These are phyloP conservation scores for Monoplex corrugatus DNA, from an alignment of 2,888 invertebrate genomes.

Conservation along the genomic window DNA sequence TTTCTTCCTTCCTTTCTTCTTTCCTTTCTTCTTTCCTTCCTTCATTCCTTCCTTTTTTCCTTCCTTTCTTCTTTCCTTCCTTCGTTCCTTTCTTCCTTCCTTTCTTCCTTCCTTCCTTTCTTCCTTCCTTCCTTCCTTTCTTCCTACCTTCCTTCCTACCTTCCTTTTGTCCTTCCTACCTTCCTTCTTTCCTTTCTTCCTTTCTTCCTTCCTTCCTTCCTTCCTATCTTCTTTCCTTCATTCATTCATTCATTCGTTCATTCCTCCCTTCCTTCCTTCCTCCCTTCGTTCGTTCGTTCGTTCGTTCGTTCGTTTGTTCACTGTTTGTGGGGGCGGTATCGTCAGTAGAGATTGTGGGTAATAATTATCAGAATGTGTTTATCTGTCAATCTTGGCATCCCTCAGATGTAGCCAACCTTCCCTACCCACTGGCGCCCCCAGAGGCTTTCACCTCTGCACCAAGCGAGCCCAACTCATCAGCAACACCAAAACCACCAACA, in stretches of 20 bases:
- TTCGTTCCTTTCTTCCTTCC: neutral
- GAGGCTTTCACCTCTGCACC: neutral
- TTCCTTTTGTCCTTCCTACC: neutral
- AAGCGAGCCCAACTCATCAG: neutral
- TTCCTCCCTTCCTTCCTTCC: no score
- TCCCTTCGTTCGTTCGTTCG: no score
- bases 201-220: neutral
- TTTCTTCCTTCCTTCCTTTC: constrained; percentile 7
- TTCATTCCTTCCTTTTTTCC: neutral
- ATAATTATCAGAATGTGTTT: no score
- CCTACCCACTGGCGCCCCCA: neutral
- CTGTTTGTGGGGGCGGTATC: no score
- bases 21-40: no score
- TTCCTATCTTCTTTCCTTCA: neutral
- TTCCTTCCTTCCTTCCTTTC: constrained; percentile 1
- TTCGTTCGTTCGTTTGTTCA: no score
- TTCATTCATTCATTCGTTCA: no score
- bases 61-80: constrained; percentile 4
- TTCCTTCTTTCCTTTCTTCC: neutral
- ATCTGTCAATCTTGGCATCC: neutral
- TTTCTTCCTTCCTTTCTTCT: no score
- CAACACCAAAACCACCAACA: neutral
- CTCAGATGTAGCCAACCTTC: constrained; percentile 13
- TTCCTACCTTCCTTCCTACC: neutral
- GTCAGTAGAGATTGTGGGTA: no score